phyloP scores from a whole-genome alignment of 2,888 invertebrate genomes.

The Bellardia pandia region DNA sequence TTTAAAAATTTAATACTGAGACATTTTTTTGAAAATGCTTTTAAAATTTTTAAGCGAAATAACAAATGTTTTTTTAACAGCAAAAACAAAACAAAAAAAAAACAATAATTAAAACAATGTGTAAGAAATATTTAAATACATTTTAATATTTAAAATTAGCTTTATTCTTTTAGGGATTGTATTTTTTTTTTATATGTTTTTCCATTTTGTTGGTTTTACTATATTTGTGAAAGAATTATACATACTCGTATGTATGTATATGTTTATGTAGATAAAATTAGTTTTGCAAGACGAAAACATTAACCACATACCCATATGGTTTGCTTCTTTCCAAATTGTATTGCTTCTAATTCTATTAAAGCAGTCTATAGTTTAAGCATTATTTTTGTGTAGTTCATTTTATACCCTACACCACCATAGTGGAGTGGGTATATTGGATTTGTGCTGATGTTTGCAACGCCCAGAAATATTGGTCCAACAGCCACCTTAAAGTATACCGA shows the following conservation, averaged over 20 bases:
- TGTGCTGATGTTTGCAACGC: too few relatives aligned
- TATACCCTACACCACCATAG: not conserved
- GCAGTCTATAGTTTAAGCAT: conserved; percentile 29
- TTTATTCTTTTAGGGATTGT: conserved; percentile 32
- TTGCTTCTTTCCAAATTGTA: conserved; percentile 14
- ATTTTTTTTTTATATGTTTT: not conserved
- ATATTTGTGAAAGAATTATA: conserved; percentile 8
- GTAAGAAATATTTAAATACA: conserved; percentile 17
- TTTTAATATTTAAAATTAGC: conserved; percentile 31
- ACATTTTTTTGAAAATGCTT: conserved; percentile 12
- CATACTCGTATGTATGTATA: too few relatives aligned
- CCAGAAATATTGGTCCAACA: too few relatives aligned
- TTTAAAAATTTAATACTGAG: not conserved
- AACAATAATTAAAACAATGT: not conserved
- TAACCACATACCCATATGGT: conserved; percentile 61
- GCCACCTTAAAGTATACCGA: too few relatives aligned
- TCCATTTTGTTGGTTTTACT: conserved; percentile 9
- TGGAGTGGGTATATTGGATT: too few relatives aligned
- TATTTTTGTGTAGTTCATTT: conserved; percentile 11
- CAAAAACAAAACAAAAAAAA: too few relatives aligned
- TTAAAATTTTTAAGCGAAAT: conserved; percentile 30
- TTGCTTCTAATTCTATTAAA: conserved; percentile 48
- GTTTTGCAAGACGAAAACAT: conserved; percentile 28
- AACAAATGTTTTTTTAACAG: conserved; percentile 22
- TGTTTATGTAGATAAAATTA: not conserved